Percentiles rank a stretch among this genome's conserved stretches.
These are phyloP conservation scores for Acanthosoma haemorrhoidale DNA, from an alignment of 2,888 invertebrate genomes.

Conservation along the genomic window DNA sequence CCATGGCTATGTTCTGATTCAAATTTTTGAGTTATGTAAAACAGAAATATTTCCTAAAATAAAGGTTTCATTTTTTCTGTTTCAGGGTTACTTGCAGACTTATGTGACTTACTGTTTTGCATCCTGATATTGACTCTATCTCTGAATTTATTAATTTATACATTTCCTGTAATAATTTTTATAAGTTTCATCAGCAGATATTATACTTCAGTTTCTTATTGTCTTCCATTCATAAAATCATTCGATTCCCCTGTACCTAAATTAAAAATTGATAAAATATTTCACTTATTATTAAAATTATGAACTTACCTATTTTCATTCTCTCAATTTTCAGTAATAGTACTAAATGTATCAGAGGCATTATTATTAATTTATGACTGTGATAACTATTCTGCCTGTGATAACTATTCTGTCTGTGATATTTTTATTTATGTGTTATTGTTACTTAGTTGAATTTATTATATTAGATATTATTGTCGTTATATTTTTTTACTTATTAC, in stretches of 20 bases:
- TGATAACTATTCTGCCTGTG: no score
- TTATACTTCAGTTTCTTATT: not conserved
- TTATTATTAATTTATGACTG: no score
- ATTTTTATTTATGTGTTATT: no score
- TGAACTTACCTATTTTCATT: no score
- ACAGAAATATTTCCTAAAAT: conserved; percentile 29
- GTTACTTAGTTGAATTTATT: no score
- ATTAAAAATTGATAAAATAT: not conserved
- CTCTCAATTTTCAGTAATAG: no score
- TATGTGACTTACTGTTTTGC: conserved; percentile 13
- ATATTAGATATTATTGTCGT: no score
- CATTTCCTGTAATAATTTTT: conserved; percentile 13
- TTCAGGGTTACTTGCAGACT: conserved; percentile 27
- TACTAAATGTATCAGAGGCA: no score
- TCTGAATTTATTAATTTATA: not conserved
- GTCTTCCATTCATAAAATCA: not conserved
- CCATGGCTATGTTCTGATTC: conserved; percentile 23
- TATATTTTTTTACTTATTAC: no score
- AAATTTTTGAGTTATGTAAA: conserved; percentile 22
- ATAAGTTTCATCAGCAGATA: conserved; percentile 15
- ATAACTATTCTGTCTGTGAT: no score
- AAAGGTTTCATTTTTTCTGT: conserved; percentile 29
- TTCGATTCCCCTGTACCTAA: not conserved
- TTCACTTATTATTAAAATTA: no score
- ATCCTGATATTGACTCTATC: conserved; percentile 18